Conservation (phyloP, 1,140 invertebrate species). For the Eriosoma lanigerum region DNA sequence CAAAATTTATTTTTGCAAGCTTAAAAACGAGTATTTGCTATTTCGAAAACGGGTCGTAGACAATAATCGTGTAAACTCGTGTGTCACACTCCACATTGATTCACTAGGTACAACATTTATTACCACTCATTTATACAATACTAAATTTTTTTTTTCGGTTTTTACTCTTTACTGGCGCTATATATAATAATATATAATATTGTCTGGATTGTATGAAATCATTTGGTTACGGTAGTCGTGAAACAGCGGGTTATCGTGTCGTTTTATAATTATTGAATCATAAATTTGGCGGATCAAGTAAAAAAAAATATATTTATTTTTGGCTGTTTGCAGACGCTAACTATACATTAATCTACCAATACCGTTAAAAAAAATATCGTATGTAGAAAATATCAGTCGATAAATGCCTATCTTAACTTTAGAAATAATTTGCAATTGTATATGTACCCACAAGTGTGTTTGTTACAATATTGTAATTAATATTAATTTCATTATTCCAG, state of each 20-base stretch:
- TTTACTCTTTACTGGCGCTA: neutral
- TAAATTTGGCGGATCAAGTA: slow-evolving; percentile 8
- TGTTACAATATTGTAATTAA: too few species aligned
- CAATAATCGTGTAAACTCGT: too few species aligned
- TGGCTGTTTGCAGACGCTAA: neutral
- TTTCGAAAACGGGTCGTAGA: too few species aligned
- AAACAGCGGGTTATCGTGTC: slow-evolving; percentile 31
- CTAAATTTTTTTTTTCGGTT: neutral
- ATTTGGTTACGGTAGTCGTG: slow-evolving; percentile 23
- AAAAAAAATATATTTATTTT: slow-evolving; percentile 1
- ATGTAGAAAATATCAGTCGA: neutral
- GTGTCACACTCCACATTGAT: too few species aligned
- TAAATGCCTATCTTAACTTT: slow-evolving; percentile 14
- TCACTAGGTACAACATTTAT: too few species aligned
- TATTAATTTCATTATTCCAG: too few species aligned
- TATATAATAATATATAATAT: neutral
- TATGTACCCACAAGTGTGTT: too few species aligned
- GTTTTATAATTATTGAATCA: neutral
- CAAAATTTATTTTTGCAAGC: too few species aligned
- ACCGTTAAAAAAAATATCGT: neutral
- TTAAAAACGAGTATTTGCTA: too few species aligned
- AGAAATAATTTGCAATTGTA: too few species aligned
- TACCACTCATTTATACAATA: too few species aligned
- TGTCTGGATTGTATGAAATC: neutral
- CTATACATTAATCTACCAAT: too few species aligned